Base-by-base conservation (phyloP, 1,140 invertebrate genomes). In the Aphis gossypii region DNA sequence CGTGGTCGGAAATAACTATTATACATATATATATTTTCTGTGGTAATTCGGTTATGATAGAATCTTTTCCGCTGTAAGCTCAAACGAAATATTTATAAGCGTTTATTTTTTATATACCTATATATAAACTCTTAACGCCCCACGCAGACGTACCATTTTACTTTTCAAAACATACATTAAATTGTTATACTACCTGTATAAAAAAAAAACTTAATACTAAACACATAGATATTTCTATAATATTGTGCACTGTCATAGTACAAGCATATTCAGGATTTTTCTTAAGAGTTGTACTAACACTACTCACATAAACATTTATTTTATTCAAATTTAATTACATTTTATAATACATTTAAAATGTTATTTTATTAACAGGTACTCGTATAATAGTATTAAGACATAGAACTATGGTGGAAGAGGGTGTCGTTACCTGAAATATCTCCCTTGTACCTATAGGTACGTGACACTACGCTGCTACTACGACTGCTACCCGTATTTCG, bases 101-200 rank as follows among this genome's bases (percentile, higher is more conserved):
- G n/a, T n/a, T 18, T 30, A 6, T 68, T 68, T n/a, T n/a, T 6
- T n/a, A 23, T 56, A 20, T 56, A 20, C 23, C 1, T 56, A 20
- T 60, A 30, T 60, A 56, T 38, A 38, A 38, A 38, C 60, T 18
- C 5, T 68, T n/a, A 68, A n/a, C 14, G 30, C 30, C 21, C 4
- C 21, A 4, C 9, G 0, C 2, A 68, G 60, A 68, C 30, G 11
- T n/a, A n/a, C 30, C n/a, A n/a, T 68, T 68, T 68, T 68, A n/a
- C 3, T 18, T 68, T 68, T 68, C n/a, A 68, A 11, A 30, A 68
- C 18, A n/a, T n/a, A n/a, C 6, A 68, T 18, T 68, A n/a, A 30
- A n/a, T 6, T 5, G 14, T n/a, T 68, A n/a, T 18, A 18, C 4
- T n/a, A n/a, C 9, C 0, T n/a, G 6, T 11, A n/a, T n/a, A n/a